phyloP scores from a whole-genome alignment of 2,113 vertebrate species.

The Oostethus manadensis region DNA sequence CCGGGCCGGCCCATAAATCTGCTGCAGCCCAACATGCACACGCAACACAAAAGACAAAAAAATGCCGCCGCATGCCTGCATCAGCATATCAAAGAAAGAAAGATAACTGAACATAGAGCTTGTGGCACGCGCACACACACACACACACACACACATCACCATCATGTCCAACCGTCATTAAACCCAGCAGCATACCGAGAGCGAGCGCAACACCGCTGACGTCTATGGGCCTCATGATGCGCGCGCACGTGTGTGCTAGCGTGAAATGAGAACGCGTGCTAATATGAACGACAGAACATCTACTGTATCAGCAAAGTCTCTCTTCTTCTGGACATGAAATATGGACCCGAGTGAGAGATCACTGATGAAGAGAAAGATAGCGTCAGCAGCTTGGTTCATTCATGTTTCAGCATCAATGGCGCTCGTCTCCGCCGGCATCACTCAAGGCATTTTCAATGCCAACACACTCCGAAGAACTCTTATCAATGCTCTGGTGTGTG shows the following conservation, averaged over 20 bases:
- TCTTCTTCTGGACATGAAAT: neutral
- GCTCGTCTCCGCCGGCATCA: no score
- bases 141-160: slow-evolving; percentile 8
- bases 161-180: slow-evolving; percentile 37
- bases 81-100: slow-evolving; percentile 27
- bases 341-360: neutral
- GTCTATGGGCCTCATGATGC: no score
- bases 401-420: neutral
- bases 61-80: slow-evolving; percentile 4
- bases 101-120: slow-evolving; percentile 26
- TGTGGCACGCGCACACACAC: slow-evolving; percentile 13
- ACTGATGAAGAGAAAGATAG: neutral
- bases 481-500: no score
- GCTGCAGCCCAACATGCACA: neutral
- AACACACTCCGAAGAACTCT: no score
- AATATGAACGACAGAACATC: neutral
- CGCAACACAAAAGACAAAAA: slow-evolving; percentile 8
- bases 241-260: no score
- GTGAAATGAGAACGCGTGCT: no score
- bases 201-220: neutral
- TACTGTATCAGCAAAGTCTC: neutral
- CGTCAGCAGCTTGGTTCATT: neutral
- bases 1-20: slow-evolving; percentile 47
- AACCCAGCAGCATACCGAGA: slow-evolving; percentile 25
- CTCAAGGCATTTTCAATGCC: no score